Evolutionary conservation across 2,888 invertebrate species (phyloP), one percentile per base, ranked within the genome.

Genomic region (Pyrgus malvae): DNA sequence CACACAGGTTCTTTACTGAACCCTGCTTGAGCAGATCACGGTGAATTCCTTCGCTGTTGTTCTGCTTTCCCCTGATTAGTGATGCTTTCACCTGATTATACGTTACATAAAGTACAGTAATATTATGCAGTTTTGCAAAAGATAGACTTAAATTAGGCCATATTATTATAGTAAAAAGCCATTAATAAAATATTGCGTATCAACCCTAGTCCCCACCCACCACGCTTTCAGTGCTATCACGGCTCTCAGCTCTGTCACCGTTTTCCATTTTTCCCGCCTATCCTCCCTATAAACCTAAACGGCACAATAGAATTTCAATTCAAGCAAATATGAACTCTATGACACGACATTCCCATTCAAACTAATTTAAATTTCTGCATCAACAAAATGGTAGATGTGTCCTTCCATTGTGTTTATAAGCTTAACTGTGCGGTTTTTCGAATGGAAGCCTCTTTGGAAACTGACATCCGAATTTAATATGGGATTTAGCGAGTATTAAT

Each of bases 241-340:
- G 88, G 84, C 87, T 85, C 83, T 90, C 88, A 86, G 83, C 76
- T 69, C 78, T 86, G 87, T 84, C 84, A 84, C 76, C 84, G 72
- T 78, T 83, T 83, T 84, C 81, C 81, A 80, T 87, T 90, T 89
- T 89, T 87, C 83, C 81, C 80, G 78, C 75, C 67, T 63, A 63
- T 66, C 54, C 59, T 57, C 63, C 37, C 23, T 9, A 19, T 41
- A 54, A 48, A 42, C 6, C 3, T 11, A 60, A 62, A 63, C 51
- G 57, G 59, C 45, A 59, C 61, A 59, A 58, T 57, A 48, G 33
- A 21, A 44, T 11, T 25, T 4, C 2, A 0, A 6, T 3, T 5
- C 55, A 56, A 17, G 9, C 55, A 16, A 68, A 57, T 56, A 44
- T 61, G 21, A 35, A 57, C 63, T 59, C 45, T 64, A 62, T 17